Conservation (phyloP, 2,113 vertebrate species). For the Perca flavescens region DNA sequence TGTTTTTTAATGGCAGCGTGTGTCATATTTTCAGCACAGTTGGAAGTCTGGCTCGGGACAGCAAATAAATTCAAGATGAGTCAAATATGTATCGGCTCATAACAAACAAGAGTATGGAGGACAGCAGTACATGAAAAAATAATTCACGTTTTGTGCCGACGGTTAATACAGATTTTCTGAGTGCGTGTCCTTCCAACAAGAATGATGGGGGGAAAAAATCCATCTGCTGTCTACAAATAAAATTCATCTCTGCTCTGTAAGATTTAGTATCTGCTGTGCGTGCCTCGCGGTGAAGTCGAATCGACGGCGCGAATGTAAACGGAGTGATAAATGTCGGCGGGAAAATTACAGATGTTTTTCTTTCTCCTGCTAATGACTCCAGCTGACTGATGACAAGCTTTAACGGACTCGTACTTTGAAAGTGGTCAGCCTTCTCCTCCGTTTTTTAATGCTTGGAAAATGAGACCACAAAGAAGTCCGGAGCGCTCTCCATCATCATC, state of each 20-base stretch:
- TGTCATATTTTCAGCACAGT: slow-evolving; percentile 23
- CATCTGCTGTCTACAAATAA: slow-evolving; percentile 95
- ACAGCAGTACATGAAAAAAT: slow-evolving; percentile 16
- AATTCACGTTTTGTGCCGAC: slow-evolving; percentile 52
- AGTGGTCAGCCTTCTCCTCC: not conserved
- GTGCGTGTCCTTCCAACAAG: slow-evolving; percentile 86
- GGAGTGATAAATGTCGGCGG: slow-evolving; percentile 93
- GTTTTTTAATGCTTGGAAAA: slow-evolving; percentile 12
- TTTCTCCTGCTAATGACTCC: slow-evolving; percentile 52
- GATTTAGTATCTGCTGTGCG: slow-evolving; percentile 93
- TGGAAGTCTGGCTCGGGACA: slow-evolving; percentile 11
- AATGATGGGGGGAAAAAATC: slow-evolving; percentile 91
- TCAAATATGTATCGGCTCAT: slow-evolving; percentile 39
- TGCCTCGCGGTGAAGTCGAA: slow-evolving; percentile 92
- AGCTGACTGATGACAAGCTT: slow-evolving; percentile 54
- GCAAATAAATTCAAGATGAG: slow-evolving; percentile 50
- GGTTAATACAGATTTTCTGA: slow-evolving; percentile 62
- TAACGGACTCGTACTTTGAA: slow-evolving; percentile 36
- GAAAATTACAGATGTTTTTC: slow-evolving; percentile 88
- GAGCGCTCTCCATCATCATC: not conserved
- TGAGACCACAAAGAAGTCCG: slow-evolving; percentile 11
- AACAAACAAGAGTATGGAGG: slow-evolving; percentile 33
- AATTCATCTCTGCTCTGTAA: slow-evolving; percentile 96
- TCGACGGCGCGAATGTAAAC: slow-evolving; percentile 96
- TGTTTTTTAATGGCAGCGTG: slow-evolving; percentile 37